These are phyloP conservation scores for Philaethria dido DNA, from an alignment of 2,888 invertebrate genomes.

Conservation along the genomic window DNA sequence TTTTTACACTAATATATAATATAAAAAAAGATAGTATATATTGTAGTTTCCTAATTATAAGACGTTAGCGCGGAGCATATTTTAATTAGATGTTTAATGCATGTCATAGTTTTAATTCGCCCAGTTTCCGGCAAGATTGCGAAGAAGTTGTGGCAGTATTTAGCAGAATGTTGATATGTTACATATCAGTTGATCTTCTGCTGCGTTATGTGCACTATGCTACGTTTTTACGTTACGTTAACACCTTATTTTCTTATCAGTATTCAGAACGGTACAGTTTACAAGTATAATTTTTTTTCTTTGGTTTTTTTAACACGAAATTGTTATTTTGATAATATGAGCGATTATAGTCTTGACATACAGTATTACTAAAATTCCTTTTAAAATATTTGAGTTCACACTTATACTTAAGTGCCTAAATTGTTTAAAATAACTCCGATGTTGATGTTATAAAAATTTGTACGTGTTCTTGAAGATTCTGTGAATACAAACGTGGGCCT, in stretches of 20 bases:
- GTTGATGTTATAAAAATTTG: conserved; percentile 13
- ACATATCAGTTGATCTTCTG: conserved; percentile 61
- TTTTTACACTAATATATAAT: conserved; percentile 77
- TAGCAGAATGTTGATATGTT: conserved; percentile 60
- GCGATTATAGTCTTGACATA: conserved; percentile 55
- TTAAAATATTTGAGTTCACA: not conserved
- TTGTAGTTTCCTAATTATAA: conserved; percentile 78
- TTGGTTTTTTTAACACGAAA: conserved; percentile 16
- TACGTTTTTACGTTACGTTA: conserved; percentile 6
- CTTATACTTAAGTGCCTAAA: conserved; percentile 9
- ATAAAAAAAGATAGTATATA: conserved; percentile 68
- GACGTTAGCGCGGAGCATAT: conserved; percentile 75
- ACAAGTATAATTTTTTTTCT: conserved; percentile 39
- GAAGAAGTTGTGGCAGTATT: conserved; percentile 60
- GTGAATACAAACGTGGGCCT: conserved; percentile 35
- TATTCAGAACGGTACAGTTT: conserved; percentile 15
- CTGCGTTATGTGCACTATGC: conserved; percentile 23
- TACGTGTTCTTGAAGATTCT: conserved; percentile 55
- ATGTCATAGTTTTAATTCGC: conserved; percentile 76
- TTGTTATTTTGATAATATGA: conserved; percentile 4
- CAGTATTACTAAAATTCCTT: conserved; percentile 36
- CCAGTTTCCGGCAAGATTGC: conserved; percentile 59
- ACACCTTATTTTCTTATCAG: conserved; percentile 17
- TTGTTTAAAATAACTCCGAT: conserved; percentile 1
- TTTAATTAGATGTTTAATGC: conserved; percentile 80